A percentile compares a stretch with the other conserved stretches of the same genome.
These are phyloP conservation scores for Sebastes fasciatus DNA, from an alignment of 2,113 vertebrate genomes.

Conservation along the genomic window DNA sequence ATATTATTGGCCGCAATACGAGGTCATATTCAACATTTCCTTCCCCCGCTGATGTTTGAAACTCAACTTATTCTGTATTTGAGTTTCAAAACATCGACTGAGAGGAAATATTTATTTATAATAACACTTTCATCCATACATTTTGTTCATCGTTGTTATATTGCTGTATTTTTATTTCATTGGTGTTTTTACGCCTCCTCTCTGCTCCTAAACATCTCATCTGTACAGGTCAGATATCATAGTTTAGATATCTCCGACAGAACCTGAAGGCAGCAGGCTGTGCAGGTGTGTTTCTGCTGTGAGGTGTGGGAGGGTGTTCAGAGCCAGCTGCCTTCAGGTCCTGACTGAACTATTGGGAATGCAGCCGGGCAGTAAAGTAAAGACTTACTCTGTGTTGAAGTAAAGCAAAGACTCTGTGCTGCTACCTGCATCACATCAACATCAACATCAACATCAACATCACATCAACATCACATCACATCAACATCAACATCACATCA, in stretches of 20 bases:
- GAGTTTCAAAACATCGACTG: neutral
- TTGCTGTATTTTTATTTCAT: neutral
- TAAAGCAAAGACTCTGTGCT: neutral
- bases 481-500: no score
- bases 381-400: no score
- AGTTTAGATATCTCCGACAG: neutral
- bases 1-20: neutral
- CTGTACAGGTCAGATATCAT: no score
- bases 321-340: neutral
- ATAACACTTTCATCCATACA: neutral
- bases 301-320: neutral
- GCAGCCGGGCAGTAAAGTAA: neutral
- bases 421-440: no score
- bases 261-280: conserved; percentile 25
- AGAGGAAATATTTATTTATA: no score
- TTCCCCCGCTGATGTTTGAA: neutral
- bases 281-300: neutral
- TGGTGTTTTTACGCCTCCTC: neutral
- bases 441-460: no score
- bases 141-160: neutral
- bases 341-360: neutral
- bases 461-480: no score
- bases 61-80: neutral
- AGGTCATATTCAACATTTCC: neutral
- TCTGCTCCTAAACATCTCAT: neutral